Conservation (phyloP, 2,113 vertebrate genomes). For the mouse (Mus musculus) region GRCm39 chr14:86423501-86424000, state of each 20-base stretch:
- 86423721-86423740: neutral
- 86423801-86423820: neutral
- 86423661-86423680: constrained; percentile 33
- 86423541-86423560: neutral
- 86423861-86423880: neutral
- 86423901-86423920: neutral
- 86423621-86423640: neutral
- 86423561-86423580: constrained; percentile 33
- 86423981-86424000: neutral
- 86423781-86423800: neutral
- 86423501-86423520: neutral
- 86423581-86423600: neutral
- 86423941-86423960: neutral
- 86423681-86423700: neutral
- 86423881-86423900: neutral
- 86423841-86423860: neutral
- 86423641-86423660: constrained; percentile 24
- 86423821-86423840: neutral
- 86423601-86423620: neutral
- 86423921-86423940: neutral
- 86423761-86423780: constrained; percentile 35
- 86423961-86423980: neutral
- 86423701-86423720: neutral
- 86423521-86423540: constrained; percentile 35
- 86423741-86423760: neutral